Evolutionary conservation across 2,888 invertebrate genomes (phyloP), one percentile per base, ranked within the genome.

Genomic region (Atethmia centrago): DNA sequence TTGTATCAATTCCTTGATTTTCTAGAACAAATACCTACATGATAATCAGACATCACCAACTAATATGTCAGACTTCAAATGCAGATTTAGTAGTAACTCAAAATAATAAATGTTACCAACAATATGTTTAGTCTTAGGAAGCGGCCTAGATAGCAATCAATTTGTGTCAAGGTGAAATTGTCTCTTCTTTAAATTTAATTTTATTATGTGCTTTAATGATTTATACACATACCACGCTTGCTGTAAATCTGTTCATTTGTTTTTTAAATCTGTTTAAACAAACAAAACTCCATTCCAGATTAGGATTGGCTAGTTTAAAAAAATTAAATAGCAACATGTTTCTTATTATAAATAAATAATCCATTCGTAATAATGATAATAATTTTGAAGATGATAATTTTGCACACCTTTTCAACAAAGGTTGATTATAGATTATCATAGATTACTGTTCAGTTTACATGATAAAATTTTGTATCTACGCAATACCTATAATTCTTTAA

Each of bases 141-240:
- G 74, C 72, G 74, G 81, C 87, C 89, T 79, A 86, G 85, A 89
- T 89, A 77, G 75, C 82, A 71, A 84, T 88, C 85, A 89, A 89
- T 90, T 89, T 87, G 74, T 91, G 92, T 91, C 93, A 93, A 94
- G 93, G 93, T 88, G 77, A 88, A 80, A 79, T 79, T 72, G 74
- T 77, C 72, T 84, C 64, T 42, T 71, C 69, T 78, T 80, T 59
- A 59, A 67, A 77, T 76, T 69, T 76, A 40, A 56, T 79, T 82
- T 71, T 71, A 79, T 71, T 73, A 78, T 79, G 49, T 79, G 49
- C 65, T 69, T 69, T 59, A 58, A 69, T 79, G 58, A 80, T 82
- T 74, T 59, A 73, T 56, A 42, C 21, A 49, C 1, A 56, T 31
- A 25, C 61, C 64, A 49, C 7, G 3, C 25, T 31, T 58, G 40